Conservation (phyloP, 2,888 invertebrate genomes). For the Rutpela maculata region DNA sequence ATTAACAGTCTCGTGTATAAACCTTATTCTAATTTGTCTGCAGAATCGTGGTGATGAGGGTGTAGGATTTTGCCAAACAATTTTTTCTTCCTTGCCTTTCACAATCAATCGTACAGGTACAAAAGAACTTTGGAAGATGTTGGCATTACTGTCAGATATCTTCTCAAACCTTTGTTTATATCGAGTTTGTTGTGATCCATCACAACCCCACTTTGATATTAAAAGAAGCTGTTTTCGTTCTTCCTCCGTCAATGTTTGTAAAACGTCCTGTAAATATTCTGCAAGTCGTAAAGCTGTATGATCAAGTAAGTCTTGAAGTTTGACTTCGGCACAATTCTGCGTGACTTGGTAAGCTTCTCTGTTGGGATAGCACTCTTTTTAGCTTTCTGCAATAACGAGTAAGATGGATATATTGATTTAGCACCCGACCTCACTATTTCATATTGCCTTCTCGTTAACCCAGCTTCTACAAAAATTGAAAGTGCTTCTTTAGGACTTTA, state of each 20-base stretch:
- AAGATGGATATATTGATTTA: background rate
- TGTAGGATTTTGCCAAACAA: constrained; percentile 38
- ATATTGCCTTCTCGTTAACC: background rate
- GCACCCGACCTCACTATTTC: background rate
- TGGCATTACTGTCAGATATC: constrained; percentile 11
- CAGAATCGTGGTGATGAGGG: too few relatives aligned
- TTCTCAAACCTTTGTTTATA: constrained; percentile 27
- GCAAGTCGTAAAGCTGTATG: background rate
- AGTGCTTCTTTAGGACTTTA: background rate
- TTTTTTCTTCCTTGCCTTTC: background rate
- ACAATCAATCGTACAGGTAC: constrained; percentile 24
- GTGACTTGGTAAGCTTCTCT: background rate
- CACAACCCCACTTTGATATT: constrained; percentile 29
- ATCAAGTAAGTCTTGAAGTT: background rate
- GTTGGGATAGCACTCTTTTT: background rate
- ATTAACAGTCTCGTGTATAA: background rate
- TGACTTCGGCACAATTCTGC: background rate
- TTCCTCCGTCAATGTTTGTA: background rate
- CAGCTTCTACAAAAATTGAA: constrained; percentile 5
- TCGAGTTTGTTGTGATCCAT: background rate
- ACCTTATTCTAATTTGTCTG: background rate
- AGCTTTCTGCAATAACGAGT: background rate
- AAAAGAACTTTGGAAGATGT: constrained; percentile 10
- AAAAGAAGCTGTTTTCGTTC: background rate
- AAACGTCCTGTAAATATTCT: background rate